Evolutionary conservation across 2,113 vertebrate genomes (phyloP).

Genomic region (Hippopotamus amphibius): DNA sequence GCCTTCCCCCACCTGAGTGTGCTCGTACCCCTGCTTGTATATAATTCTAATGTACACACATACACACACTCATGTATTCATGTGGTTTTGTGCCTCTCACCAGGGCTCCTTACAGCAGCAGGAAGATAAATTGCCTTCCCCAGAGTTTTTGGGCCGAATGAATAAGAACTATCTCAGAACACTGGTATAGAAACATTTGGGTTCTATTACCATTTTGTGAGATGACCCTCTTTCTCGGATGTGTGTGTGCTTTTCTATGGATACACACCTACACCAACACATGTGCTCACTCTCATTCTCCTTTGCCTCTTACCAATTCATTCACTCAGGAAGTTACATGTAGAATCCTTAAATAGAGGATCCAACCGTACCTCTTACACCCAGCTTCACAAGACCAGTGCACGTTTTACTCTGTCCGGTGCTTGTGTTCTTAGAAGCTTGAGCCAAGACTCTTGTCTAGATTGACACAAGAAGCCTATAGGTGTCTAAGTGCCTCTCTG

Average conservation of each 20-base stretch:
- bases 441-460: background rate
- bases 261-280: background rate
- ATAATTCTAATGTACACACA: background rate
- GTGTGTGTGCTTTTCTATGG: background rate
- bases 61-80: background rate
- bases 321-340: conserved; percentile 4
- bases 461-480: background rate
- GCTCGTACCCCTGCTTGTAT: background rate
- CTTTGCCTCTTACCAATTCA: background rate
- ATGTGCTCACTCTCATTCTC: background rate
- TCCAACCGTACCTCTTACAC: background rate
- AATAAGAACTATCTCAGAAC: conserved; percentile 72
- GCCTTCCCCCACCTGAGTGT: background rate
- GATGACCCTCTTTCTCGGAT: conserved; percentile 15
- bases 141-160: conserved; percentile 83
- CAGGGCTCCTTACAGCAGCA: conserved; percentile 62
- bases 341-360: background rate
- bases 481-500: conserved; percentile 51
- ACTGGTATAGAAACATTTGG: background rate
- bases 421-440: background rate
- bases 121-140: conserved; percentile 81
- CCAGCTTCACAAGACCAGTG: conserved; percentile 29
- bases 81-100: conserved; percentile 4
- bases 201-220: background rate
- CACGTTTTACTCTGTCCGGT: conserved; percentile 25